A percentile compares a stretch with the other conserved stretches of the same genome.
Evolutionary conservation across 2,113 vertebrate species (phyloP).

Genomic region (Apus apus): DNA sequence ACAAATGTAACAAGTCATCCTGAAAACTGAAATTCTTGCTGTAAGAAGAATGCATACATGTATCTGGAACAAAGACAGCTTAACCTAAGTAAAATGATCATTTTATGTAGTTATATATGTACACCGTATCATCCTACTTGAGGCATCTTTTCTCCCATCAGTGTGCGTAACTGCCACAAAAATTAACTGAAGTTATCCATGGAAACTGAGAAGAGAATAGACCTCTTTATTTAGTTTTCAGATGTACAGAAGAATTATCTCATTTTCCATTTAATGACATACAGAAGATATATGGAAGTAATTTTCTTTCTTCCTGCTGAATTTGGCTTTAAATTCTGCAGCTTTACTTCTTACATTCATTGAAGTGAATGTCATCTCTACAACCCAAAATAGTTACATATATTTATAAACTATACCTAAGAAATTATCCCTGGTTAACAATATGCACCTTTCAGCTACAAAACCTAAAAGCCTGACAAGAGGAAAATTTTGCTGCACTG

Average conservation of each 20-base stretch:
- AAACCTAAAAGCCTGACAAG: background rate
- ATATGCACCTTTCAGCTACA: background rate
- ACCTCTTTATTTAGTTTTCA: slow-evolving; percentile 52
- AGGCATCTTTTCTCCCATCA: slow-evolving; percentile 45
- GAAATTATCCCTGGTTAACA: slow-evolving; percentile 5
- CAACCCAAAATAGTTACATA: slow-evolving; percentile 8
- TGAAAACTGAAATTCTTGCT: slow-evolving; percentile 24
- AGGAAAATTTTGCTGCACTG: background rate
- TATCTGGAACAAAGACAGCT: slow-evolving; percentile 15
- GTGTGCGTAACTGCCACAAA: slow-evolving; percentile 20
- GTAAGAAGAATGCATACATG: slow-evolving; percentile 3
- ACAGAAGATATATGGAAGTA: slow-evolving; percentile 68
- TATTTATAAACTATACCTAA: slow-evolving; percentile 40
- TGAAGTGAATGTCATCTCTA: slow-evolving; percentile 39
- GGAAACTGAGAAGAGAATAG: slow-evolving; percentile 35
- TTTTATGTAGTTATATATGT: slow-evolving; percentile 32
- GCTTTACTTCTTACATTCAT: slow-evolving; percentile 32
- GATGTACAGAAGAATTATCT: slow-evolving; percentile 60
- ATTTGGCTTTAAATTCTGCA: slow-evolving; percentile 55
- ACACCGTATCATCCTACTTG: slow-evolving; percentile 35
- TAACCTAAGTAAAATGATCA: background rate
- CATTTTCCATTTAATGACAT: slow-evolving; percentile 66
- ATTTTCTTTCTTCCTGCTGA: slow-evolving; percentile 69
- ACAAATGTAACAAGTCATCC: slow-evolving; percentile 35
- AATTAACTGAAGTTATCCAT: slow-evolving; percentile 36